Evolutionary conservation across 2,113 vertebrate species (phyloP).

Genomic region (Dromiciops gliroides): DNA sequence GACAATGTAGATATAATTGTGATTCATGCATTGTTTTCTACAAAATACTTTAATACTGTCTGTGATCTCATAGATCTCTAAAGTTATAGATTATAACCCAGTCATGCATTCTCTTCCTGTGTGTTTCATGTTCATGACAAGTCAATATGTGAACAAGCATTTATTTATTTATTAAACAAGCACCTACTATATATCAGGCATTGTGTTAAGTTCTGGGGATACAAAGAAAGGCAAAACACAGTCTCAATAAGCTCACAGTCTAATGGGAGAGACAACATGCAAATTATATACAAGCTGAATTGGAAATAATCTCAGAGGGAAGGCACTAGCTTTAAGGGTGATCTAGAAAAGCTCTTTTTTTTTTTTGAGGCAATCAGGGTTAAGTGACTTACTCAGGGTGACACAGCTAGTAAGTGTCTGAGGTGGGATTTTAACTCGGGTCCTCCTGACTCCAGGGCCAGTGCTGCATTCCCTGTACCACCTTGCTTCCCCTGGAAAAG

Average conservation of each 20-base stretch:
- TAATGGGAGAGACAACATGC: not conserved
- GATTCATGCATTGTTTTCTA: not conserved
- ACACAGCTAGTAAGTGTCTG: not conserved
- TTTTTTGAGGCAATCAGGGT: not conserved
- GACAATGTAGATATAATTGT: not conserved
- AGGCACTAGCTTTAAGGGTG: not conserved
- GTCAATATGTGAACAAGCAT: not conserved
- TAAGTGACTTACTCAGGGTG: not conserved
- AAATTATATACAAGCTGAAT: not conserved
- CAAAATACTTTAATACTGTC: not conserved
- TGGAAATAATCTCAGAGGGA: not conserved
- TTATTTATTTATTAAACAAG: not conserved
- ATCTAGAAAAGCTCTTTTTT: not conserved
- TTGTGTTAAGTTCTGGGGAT: not conserved
- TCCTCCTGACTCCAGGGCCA: not conserved
- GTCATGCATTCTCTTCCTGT: not conserved
- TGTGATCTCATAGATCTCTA: not conserved
- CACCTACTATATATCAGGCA: not conserved
- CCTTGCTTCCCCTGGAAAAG: not conserved
- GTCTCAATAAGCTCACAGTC: not conserved
- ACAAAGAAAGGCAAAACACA: not conserved
- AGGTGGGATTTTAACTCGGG: not conserved
- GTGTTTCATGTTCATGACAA: not conserved
- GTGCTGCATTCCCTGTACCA: not conserved
- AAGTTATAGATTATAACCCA: not conserved